Percentiles rank a stretch among this genome's conserved stretches.
Evolutionary conservation across 2,888 invertebrate species (phyloP).

Genomic region (Eumerus sabulonum): DNA sequence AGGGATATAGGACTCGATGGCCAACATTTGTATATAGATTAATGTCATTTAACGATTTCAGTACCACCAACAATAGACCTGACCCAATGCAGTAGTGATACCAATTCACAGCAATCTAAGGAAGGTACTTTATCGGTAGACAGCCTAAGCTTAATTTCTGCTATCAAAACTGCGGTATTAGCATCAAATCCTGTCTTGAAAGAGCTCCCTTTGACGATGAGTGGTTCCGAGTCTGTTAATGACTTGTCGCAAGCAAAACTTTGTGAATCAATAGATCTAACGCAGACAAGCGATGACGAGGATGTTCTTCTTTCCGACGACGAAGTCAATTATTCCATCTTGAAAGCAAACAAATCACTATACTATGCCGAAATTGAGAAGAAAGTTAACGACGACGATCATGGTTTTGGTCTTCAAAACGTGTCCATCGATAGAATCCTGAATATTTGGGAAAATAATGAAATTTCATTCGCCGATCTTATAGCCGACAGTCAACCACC

Average conservation of each 20-base stretch:
- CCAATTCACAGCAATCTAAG: slow-evolving; percentile 12
- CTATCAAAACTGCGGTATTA: background rate
- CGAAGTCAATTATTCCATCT: slow-evolving; percentile 83
- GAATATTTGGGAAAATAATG: slow-evolving; percentile 2
- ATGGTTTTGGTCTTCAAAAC: slow-evolving; percentile 5
- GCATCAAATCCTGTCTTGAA: too few relatives aligned
- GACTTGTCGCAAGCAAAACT: background rate
- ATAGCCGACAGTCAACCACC: slow-evolving; percentile 32
- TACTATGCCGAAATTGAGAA: slow-evolving; percentile 7
- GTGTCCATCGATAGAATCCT: background rate
- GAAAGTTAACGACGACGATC: slow-evolving; percentile 2
- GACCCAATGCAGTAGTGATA: slow-evolving; percentile 40
- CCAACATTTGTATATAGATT: background rate
- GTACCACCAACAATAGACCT: slow-evolving; percentile 31
- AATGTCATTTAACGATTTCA: background rate
- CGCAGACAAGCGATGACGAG: slow-evolving; percentile 73
- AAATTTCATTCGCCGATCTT: slow-evolving; percentile 66
- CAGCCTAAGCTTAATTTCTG: background rate
- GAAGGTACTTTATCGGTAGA: background rate
- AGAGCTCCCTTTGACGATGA: too few relatives aligned
- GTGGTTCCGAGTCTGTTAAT: too few relatives aligned
- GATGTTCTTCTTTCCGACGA: slow-evolving; percentile 80
- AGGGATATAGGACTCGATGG: too few relatives aligned
- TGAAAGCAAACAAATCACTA: slow-evolving; percentile 73
- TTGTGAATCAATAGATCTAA: slow-evolving; percentile 71